Conservation (phyloP, 2,888 invertebrate genomes). For the Leptarthrus brevirostris region DNA sequence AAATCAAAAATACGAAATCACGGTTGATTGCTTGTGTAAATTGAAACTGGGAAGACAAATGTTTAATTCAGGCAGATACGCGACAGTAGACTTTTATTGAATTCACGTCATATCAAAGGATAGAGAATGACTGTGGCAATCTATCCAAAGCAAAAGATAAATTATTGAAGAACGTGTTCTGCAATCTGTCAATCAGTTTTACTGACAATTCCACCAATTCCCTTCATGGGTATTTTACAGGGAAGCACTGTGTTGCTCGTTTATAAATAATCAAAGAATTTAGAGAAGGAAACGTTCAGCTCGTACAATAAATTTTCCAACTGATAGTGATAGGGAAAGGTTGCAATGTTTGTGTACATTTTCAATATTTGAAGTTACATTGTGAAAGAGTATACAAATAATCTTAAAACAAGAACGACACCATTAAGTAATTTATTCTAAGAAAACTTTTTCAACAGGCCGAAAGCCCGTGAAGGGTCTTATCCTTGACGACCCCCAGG, state of each 20-base stretch:
- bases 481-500: too few species aligned
- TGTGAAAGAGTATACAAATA: too few species aligned
- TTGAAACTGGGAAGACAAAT: constrained; percentile 37
- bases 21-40: constrained; percentile 24
- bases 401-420: too few species aligned
- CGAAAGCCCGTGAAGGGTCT: too few species aligned
- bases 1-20: constrained; percentile 33
- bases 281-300: neutral
- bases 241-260: neutral
- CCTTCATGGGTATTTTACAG: constrained; percentile 8
- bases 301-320: too few species aligned
- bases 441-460: too few species aligned
- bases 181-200: constrained; percentile 52
- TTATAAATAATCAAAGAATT: constrained; percentile 5
- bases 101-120: neutral
- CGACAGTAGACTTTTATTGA: constrained; percentile 3
- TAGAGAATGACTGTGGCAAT: constrained; percentile 41
- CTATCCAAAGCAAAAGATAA: constrained; percentile 51
- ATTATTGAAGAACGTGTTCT: constrained; percentile 50
- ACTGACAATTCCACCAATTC: constrained; percentile 44
- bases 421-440: too few species aligned
- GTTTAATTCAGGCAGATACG: constrained; percentile 33
- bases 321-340: too few species aligned
- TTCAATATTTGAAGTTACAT: too few species aligned
- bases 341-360: too few species aligned